Conservation (phyloP, 2,888 invertebrate species). For the Sesia bembeciformis region DNA sequence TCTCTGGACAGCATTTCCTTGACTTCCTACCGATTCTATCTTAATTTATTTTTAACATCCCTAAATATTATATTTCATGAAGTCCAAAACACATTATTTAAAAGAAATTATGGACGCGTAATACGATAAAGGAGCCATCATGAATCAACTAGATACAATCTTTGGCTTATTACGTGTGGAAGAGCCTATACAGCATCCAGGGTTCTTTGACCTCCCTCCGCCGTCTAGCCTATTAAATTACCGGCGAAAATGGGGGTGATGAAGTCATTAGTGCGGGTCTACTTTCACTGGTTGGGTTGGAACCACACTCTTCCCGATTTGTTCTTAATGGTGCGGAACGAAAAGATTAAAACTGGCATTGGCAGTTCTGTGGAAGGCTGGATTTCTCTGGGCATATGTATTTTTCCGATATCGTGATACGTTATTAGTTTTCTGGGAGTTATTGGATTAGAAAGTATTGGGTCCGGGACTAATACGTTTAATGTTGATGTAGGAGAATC, state of each 20-base stretch:
- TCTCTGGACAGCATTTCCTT: no score
- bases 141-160: conserved; percentile 25
- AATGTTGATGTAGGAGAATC: no score
- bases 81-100: background rate
- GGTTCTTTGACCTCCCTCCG: conserved; percentile 12
- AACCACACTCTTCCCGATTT: conserved; percentile 42
- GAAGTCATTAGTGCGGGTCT: conserved; percentile 20
- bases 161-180: conserved; percentile 19
- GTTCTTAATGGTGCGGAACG: conserved; percentile 44
- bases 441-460: no score
- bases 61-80: no score
- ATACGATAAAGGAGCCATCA: conserved; percentile 17
- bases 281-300: conserved; percentile 19
- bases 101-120: conserved; percentile 2
- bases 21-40: no score
- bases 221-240: conserved; percentile 6
- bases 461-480: no score
- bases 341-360: conserved; percentile 27
- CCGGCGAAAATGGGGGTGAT: background rate
- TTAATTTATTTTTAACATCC: no score
- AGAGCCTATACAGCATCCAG: conserved; percentile 21
- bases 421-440: no score
- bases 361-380: background rate
- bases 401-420: background rate
- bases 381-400: background rate